Percentiles rank a stretch among this genome's conserved stretches.
Evolutionary conservation across 2,113 vertebrate genomes (phyloP).

Genomic region (Clinocottus analis): DNA sequence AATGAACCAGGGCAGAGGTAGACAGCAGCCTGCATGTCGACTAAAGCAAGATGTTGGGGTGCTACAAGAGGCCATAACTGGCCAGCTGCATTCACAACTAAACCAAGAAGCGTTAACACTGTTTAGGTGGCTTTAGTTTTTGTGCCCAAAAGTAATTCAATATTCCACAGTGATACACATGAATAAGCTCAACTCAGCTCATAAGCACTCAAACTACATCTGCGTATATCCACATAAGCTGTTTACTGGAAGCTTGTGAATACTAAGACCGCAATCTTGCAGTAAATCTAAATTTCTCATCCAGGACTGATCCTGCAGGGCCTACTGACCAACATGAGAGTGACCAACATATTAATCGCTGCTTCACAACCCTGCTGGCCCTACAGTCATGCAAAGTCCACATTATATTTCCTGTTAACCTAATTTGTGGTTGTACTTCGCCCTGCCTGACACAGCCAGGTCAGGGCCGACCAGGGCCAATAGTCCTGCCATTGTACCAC

Average conservation of each 20-base stretch:
- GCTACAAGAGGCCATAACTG: conserved; percentile 14
- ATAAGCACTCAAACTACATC: conserved; percentile 26
- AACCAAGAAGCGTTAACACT: conserved; percentile 13
- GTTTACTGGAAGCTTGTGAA: conserved; percentile 47
- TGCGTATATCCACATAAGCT: conserved; percentile 28
- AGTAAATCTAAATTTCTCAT: conserved; percentile 43
- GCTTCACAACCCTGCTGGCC: conserved; percentile 25
- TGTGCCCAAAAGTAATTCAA: not conserved
- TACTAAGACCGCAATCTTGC: conserved; percentile 38
- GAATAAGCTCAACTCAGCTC: conserved; percentile 32
- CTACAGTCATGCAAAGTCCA: conserved; percentile 20
- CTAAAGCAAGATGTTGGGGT: conserved; percentile 30
- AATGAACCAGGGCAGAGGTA: conserved; percentile 75
- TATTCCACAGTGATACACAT: conserved; percentile 13
- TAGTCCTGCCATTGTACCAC: conserved; percentile 6
- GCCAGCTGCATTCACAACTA: conserved; percentile 10
- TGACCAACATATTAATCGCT: conserved; percentile 59
- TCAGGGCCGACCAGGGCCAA: conserved; percentile 23
- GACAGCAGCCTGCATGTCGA: conserved; percentile 40
- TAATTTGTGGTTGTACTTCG: conserved; percentile 27
- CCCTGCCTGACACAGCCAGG: conserved; percentile 37
- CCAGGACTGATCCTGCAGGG: conserved; percentile 30
- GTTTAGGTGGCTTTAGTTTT: not conserved
- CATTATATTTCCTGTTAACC: conserved; percentile 41
- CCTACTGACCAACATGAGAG: conserved; percentile 60